phyloP scores from a whole-genome alignment of 2,888 invertebrate species.

The Cyaniris semiargus region DNA sequence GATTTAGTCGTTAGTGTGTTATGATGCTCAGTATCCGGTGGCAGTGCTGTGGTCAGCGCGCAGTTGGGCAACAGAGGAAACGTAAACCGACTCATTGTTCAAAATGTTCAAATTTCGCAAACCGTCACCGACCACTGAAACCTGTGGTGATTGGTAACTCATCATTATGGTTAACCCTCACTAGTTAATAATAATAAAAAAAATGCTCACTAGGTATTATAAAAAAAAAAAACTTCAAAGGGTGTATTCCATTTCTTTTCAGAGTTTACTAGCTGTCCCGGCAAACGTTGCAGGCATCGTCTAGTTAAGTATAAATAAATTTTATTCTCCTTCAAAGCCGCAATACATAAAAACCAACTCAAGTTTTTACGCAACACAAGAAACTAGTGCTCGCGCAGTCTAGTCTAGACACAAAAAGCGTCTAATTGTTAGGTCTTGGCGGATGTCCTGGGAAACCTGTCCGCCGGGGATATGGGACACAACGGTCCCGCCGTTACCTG shows the following conservation, averaged over 20 bases:
- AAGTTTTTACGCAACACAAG: neutral
- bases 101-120: neutral
- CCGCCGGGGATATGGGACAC: conserved; percentile 13
- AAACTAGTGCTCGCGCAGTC: neutral
- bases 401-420: conserved; percentile 12
- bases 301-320: too few species aligned
- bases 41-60: neutral
- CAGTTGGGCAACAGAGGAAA: conserved; percentile 13
- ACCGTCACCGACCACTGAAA: neutral
- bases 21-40: neutral
- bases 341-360: neutral
- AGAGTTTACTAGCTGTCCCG: too few species aligned
- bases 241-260: too few species aligned
- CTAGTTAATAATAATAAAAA: too few species aligned
- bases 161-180: neutral
- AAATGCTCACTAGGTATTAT: too few species aligned
- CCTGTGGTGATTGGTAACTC: neutral
- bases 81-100: conserved; percentile 4
- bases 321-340: neutral
- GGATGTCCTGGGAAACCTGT: conserved; percentile 30
- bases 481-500: conserved; percentile 12
- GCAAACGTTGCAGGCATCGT: too few species aligned
- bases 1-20: neutral
- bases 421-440: conserved; percentile 21
- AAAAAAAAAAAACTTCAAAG: too few species aligned